These are phyloP conservation scores for Alligator sinensis DNA, from an alignment of 2,113 vertebrate species.

Conservation along the genomic window DNA sequence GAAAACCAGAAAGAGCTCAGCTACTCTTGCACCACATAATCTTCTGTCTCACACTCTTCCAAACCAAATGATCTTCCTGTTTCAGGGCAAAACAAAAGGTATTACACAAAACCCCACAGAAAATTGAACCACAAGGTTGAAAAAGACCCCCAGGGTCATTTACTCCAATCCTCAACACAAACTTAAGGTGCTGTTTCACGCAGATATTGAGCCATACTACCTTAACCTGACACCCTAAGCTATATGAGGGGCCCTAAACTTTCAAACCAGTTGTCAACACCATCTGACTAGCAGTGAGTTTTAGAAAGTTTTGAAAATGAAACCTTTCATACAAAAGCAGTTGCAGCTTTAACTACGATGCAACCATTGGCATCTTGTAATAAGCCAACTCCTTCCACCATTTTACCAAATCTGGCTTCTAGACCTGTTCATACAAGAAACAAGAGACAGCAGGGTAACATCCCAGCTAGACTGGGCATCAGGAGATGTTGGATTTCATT, in stretches of 20 bases:
- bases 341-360: neutral
- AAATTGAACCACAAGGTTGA: too few species aligned
- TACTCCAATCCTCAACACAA: neutral
- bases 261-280: neutral
- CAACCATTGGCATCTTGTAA: neutral
- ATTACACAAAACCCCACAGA: too few species aligned
- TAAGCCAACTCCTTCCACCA: neutral
- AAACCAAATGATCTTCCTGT: too few species aligned
- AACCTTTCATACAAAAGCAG: neutral
- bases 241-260: neutral
- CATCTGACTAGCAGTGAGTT: neutral
- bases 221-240: neutral
- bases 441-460: neutral
- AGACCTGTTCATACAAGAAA: neutral
- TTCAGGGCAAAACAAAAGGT: too few species aligned
- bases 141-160: neutral
- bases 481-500: neutral
- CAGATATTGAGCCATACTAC: neutral
- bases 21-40: neutral
- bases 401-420: neutral
- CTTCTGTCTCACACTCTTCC: neutral
- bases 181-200: neutral
- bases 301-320: conserved; percentile 17
- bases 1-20: neutral
- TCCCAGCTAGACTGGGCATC: too few species aligned